Percentiles rank a stretch among this genome's conserved stretches.
These are phyloP conservation scores for Pachyuromys duprasi DNA, from an alignment of 2,797 vertebrate genomes.

Conservation along the genomic window DNA sequence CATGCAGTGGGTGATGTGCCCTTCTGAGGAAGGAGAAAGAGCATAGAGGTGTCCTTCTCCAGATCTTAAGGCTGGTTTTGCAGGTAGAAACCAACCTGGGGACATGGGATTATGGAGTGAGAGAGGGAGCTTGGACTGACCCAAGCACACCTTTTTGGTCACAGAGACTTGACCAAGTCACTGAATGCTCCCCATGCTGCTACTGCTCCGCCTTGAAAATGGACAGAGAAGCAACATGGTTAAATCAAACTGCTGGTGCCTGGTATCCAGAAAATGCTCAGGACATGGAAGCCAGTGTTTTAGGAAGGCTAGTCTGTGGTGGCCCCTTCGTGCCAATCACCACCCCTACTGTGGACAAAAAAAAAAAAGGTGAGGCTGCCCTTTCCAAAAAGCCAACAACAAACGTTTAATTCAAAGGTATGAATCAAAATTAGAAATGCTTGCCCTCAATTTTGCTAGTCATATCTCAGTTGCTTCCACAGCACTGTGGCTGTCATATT, in stretches of 20 bases:
- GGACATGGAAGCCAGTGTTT: neutral
- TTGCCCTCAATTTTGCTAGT: fast-evolving
- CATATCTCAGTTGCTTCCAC: neutral
- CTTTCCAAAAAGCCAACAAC: neutral
- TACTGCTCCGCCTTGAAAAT: neutral
- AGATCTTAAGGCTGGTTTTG: neutral
- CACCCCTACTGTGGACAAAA: neutral
- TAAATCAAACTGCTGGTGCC: neutral
- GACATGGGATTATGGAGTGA: neutral
- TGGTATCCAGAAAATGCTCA: neutral
- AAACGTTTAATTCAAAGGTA: neutral
- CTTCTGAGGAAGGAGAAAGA: neutral
- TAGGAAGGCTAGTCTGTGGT: neutral
- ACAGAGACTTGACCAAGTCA: neutral
- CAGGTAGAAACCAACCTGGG: constrained; percentile 18
- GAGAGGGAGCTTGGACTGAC: neutral
- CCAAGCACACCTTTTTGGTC: neutral
- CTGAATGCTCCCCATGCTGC: fast-evolving
- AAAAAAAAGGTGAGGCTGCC: fast-evolving
- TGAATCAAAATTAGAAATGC: neutral
- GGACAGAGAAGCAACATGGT: neutral
- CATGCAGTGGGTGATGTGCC: neutral
- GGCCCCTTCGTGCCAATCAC: neutral
- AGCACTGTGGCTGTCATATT: neutral
- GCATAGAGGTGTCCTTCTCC: neutral